A percentile compares a stretch with the other conserved stretches of the same genome.
phyloP scores from a whole-genome alignment of 2,888 invertebrate species.

The Caenorhabditis auriculariae region DNA sequence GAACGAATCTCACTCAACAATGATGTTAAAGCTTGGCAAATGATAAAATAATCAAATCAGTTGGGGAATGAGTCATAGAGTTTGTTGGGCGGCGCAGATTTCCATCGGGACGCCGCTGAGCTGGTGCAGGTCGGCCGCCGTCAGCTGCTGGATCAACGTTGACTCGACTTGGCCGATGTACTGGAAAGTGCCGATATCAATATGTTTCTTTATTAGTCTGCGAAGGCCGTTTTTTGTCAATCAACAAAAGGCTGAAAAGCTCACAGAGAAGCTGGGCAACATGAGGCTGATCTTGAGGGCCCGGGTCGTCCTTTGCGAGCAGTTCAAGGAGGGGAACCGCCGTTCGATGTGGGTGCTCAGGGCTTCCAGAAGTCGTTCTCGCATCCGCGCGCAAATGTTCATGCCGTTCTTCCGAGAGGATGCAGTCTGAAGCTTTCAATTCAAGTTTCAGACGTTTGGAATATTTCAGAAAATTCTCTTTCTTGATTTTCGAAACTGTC shows the following conservation, averaged over 20 bases:
- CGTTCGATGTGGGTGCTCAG: conserved; percentile 35
- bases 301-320: conserved; percentile 32
- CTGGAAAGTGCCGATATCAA: conserved; percentile 23
- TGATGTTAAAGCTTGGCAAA: no score
- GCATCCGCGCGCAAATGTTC: conserved; percentile 14
- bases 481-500: no score
- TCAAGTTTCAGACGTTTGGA: neutral
- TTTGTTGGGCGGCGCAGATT: conserved; percentile 31
- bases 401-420: conserved; percentile 33
- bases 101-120: conserved; percentile 47
- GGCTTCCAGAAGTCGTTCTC: conserved; percentile 38
- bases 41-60: no score
- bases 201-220: neutral
- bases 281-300: conserved; percentile 40
- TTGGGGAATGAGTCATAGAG: no score
- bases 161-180: conserved; percentile 46
- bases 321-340: conserved; percentile 29
- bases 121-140: conserved; percentile 37
- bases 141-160: conserved; percentile 35
- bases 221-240: no score
- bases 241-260: conserved; percentile 8
- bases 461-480: neutral
- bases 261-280: conserved; percentile 46
- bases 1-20: no score
- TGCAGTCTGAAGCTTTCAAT: conserved; percentile 31